Conservation (phyloP, 2,113 vertebrate genomes). For the Sminthopsis crassicaudata region DNA sequence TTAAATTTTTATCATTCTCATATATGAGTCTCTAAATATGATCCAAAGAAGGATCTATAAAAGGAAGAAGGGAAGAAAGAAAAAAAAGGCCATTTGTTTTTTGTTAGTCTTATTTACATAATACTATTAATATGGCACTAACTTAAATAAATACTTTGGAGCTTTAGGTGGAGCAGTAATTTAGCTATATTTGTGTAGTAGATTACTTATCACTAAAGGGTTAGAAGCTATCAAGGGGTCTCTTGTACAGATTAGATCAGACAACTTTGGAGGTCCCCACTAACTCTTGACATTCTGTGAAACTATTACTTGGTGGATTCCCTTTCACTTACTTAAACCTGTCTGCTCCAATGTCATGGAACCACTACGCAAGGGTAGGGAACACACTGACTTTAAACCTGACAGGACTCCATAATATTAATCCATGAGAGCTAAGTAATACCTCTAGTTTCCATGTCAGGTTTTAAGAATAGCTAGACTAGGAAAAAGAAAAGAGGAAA, state of each 20-base stretch:
- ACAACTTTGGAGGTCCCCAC: background rate
- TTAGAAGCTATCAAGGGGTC: background rate
- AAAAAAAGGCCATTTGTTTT: background rate
- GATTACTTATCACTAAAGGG: background rate
- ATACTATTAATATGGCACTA: background rate
- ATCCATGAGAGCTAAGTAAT: background rate
- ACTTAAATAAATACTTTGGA: background rate
- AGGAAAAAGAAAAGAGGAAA: background rate
- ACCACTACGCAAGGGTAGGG: background rate
- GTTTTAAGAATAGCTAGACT: background rate
- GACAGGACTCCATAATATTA: background rate
- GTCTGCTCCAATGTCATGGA: background rate
- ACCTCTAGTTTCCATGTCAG: background rate
- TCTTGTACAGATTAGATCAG: background rate
- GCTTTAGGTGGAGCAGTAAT: background rate
- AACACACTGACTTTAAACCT: background rate
- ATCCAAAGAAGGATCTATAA: background rate
- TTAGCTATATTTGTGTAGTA: background rate
- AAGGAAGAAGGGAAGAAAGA: background rate
- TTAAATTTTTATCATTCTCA: background rate
- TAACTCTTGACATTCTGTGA: background rate
- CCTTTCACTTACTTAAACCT: background rate
- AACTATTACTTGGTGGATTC: background rate
- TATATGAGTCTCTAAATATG: background rate
- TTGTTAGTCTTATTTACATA: background rate